phyloP scores from a whole-genome alignment of 1,140 invertebrate species.

The Nylanderia fulva region DNA sequence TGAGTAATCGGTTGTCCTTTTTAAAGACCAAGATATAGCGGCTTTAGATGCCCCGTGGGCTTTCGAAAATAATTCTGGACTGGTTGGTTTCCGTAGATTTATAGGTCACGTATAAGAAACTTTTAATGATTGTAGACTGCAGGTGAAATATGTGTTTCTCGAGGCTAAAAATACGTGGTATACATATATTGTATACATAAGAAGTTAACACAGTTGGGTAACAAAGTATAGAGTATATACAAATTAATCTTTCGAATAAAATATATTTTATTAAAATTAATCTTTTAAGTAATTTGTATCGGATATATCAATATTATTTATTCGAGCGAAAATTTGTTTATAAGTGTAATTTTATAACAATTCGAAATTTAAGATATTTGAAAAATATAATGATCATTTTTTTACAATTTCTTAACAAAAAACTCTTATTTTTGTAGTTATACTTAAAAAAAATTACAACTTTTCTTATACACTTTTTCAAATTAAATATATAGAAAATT shows the following conservation, averaged over 20 bases:
- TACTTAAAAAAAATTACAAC: too few species aligned
- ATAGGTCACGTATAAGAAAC: neutral
- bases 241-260: neutral
- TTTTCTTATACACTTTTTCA: too few species aligned
- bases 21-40: neutral
- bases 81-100: neutral
- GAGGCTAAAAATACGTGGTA: neutral
- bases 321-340: too few species aligned
- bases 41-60: neutral
- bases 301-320: too few species aligned
- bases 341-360: too few species aligned
- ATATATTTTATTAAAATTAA: too few species aligned
- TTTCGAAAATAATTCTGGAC: neutral
- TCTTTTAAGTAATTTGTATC: too few species aligned
- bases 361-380: too few species aligned
- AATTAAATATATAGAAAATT: too few species aligned
- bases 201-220: neutral
- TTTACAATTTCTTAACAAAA: too few species aligned
- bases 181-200: neutral
- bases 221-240: neutral
- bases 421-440: too few species aligned
- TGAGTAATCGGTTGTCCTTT: neutral
- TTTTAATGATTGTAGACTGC: conserved; percentile 10
- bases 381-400: too few species aligned
- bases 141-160: neutral